phyloP scores from a whole-genome alignment of 2,113 vertebrate genomes.

The Glaucidium brasilianum region DNA sequence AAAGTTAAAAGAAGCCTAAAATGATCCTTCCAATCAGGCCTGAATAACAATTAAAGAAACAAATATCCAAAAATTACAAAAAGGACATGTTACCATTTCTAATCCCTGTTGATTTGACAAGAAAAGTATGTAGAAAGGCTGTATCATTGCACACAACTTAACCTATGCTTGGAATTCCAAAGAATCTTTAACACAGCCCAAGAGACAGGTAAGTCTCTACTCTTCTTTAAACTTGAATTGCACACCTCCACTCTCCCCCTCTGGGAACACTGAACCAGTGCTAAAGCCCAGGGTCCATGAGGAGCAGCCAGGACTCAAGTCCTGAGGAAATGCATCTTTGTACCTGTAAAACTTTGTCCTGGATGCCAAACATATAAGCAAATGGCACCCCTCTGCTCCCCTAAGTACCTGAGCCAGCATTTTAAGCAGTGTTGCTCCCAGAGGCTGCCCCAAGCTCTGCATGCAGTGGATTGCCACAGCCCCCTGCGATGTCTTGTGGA shows the following conservation, averaged over 20 bases:
- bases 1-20: not conserved
- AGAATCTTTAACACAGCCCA: not conserved
- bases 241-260: not conserved
- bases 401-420: not conserved
- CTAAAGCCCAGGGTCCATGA: rapidly evolving
- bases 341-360: not conserved
- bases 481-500: not conserved
- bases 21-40: not conserved
- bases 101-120: not conserved
- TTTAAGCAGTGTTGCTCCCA: not conserved
- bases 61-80: not conserved
- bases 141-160: not conserved
- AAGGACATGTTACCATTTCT: not conserved
- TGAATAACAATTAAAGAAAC: not conserved
- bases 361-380: not conserved
- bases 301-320: not conserved
- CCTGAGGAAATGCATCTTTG: not conserved
- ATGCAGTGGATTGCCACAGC: rapidly evolving
- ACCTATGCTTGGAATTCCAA: not conserved
- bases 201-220: not conserved
- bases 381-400: not conserved
- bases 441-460: not conserved
- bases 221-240: not conserved
- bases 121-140: not conserved
- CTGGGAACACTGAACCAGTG: not conserved